Conservation (phyloP, 2,797 vertebrate species). For the Accipiter fasciatus region DNA sequence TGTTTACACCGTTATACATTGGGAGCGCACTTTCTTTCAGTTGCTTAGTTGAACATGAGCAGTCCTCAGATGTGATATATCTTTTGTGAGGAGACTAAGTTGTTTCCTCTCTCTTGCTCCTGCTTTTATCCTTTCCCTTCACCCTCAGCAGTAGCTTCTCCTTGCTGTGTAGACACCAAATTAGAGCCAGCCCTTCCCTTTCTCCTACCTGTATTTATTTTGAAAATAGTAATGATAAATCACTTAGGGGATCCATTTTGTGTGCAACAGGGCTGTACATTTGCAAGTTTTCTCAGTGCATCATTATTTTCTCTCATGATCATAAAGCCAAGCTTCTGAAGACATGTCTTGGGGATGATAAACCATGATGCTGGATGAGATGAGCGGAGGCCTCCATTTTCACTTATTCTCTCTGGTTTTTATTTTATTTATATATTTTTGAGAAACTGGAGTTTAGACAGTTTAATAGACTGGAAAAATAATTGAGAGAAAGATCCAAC, state of each 20-base stretch:
- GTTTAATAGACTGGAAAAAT: slow-evolving; percentile 69
- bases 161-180: neutral
- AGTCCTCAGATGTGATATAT: neutral
- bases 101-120: neutral
- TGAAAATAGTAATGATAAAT: neutral
- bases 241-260: neutral
- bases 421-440: slow-evolving; percentile 12
- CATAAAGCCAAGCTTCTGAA: neutral
- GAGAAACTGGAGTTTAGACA: slow-evolving; percentile 10
- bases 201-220: neutral
- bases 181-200: neutral
- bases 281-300: neutral
- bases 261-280: neutral
- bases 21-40: neutral
- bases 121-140: neutral
- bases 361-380: neutral
- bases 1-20: neutral
- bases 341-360: slow-evolving; percentile 9
- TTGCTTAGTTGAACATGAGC: neutral
- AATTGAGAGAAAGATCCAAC: slow-evolving; percentile 52
- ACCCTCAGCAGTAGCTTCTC: neutral
- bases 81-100: neutral
- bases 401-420: neutral
- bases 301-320: neutral
- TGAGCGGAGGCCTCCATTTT: neutral